Conservation (phyloP, 2,888 invertebrate species). For the Agrotis segetum region DNA sequence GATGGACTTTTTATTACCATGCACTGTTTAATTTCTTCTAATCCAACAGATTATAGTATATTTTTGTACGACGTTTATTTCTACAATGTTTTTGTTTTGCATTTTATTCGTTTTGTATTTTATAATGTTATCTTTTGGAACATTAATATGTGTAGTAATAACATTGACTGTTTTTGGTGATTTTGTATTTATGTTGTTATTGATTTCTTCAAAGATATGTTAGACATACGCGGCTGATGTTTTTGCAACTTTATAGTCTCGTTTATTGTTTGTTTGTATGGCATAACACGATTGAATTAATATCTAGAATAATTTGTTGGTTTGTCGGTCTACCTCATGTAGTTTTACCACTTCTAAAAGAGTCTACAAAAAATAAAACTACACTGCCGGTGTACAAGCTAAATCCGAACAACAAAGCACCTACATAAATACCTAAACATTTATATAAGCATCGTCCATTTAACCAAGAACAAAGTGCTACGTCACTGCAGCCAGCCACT, state of each 20-base stretch:
- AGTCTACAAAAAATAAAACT: constrained; percentile 16
- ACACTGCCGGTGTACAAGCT: constrained; percentile 26
- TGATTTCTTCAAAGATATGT: not conserved
- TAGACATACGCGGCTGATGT: not conserved
- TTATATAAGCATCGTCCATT: constrained; percentile 55
- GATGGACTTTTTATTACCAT: constrained; percentile 83
- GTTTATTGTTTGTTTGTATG: not conserved
- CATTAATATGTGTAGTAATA: constrained; percentile 24
- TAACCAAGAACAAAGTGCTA: constrained; percentile 64
- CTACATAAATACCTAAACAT: constrained; percentile 47
- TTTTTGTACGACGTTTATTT: constrained; percentile 58
- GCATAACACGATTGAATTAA: not conserved
- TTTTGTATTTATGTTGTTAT: not conserved
- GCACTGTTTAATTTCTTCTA: constrained; percentile 83
- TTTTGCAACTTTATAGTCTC: not conserved
- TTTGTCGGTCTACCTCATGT: not conserved
- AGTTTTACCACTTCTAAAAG: not conserved
- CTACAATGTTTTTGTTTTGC: constrained; percentile 51
- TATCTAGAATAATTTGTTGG: not conserved
- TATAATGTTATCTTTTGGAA: constrained; percentile 40
- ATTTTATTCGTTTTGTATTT: constrained; percentile 48
- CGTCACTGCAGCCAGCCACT: constrained; percentile 66
- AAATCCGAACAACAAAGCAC: constrained; percentile 50
- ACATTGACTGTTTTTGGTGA: constrained; percentile 18
- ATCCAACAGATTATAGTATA: constrained; percentile 71